Conservation (phyloP, 2,888 invertebrate species). For the Pocota personata region DNA sequence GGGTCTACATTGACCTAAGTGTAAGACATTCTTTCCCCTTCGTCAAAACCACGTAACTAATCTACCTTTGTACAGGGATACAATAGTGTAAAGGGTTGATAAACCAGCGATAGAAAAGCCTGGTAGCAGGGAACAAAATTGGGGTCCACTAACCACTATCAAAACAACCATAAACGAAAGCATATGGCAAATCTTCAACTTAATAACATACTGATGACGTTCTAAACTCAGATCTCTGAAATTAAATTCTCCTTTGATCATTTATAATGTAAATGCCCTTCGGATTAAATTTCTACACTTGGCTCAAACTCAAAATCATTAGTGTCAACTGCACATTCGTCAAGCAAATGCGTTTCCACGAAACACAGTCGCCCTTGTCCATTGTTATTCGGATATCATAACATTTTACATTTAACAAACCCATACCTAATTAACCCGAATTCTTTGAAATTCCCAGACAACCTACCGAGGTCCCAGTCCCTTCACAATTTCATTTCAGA, state of each 20-base stretch:
- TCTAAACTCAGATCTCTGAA: too few species aligned
- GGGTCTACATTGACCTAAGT: too few species aligned
- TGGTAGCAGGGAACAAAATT: too few species aligned
- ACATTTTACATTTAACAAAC: conserved; percentile 38
- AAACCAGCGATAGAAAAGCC: too few species aligned
- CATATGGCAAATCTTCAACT: too few species aligned
- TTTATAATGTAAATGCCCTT: not conserved
- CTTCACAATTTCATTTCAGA: conserved; percentile 4
- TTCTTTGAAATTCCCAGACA: conserved; percentile 28
- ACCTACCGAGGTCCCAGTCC: not conserved
- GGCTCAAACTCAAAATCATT: conserved; percentile 21
- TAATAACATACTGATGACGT: not conserved
- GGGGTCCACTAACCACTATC: too few species aligned
- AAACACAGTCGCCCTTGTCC: not conserved
- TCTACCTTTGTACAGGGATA: too few species aligned
- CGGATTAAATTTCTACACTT: not conserved
- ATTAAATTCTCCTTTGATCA: too few species aligned
- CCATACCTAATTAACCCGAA: conserved; percentile 55
- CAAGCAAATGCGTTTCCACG: conserved; percentile 31
- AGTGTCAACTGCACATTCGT: conserved; percentile 38
- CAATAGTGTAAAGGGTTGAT: too few species aligned
- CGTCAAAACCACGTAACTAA: too few species aligned
- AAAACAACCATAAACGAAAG: too few species aligned
- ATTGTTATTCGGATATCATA: conserved; percentile 31
- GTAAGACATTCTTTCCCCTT: too few species aligned